Evolutionary conservation across 2,113 vertebrate species (phyloP), one percentile per base, ranked within the genome.

Genomic region (Neoarius graeffei): DNA sequence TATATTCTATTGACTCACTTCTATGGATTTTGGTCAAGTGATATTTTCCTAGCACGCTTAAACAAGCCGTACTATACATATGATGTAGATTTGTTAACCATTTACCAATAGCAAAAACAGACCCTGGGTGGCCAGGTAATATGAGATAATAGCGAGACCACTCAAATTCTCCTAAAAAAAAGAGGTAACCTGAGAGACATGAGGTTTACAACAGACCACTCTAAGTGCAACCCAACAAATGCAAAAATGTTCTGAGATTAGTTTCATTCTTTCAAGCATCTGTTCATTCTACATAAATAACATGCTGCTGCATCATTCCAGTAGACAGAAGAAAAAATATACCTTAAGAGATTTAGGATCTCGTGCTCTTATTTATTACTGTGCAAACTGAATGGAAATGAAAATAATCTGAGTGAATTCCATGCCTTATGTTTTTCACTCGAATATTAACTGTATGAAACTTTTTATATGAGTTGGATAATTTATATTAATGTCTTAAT

Each of bases 41-140:
- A 52, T 25, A 77, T 25, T 77, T 64, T 80, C 7, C 69, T 9
- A 52, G 23, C 57, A 54, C 23, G 8, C 23, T 66, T 80, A 56
- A 19, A 1, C 66, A 71, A 17, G 7, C 20, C 48, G 48, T 27
- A 42, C 30, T 10, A 52, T 57, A 56, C 17, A 73, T 42, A 50
- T 74, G 23, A 57, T 81, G 69, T 54, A 66, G 19, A 77, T 64
- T 83, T 64, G 48, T 48, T 74, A 76, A 76, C 57, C n/a, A 76
- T 66, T 76, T 64, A 56, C 42, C 67, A 76, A 84, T n/a, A 77
- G 19, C 30, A 27, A 86, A 73, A 67, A 56, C 25, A 50, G 25
- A 84, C 91, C 90, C 90, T 85, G 87, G 92, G 92, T 92, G 93
- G 86, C 83, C 87, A 81, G 77, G 94, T 92, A 95, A 95, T 88